These are phyloP conservation scores for Mycogona germanica DNA, from an alignment of 2,888 invertebrate species.

Conservation along the genomic window DNA sequence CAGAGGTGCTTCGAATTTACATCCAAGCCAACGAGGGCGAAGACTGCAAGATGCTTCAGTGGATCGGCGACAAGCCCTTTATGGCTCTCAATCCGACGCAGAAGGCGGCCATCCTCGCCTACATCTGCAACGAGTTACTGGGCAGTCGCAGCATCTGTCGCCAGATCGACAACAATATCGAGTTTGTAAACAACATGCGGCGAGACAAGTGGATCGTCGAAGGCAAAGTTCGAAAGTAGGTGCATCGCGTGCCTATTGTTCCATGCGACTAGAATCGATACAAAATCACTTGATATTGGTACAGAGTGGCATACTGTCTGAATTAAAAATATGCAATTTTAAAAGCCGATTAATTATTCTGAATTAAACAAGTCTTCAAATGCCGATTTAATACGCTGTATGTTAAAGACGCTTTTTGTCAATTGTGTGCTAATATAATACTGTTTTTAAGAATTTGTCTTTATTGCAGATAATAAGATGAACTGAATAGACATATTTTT, in stretches of 20 bases:
- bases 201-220: conserved; percentile 88
- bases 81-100: conserved; percentile 69
- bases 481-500: too few species aligned
- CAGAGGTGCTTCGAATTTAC: conserved; percentile 83
- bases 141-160: conserved; percentile 76
- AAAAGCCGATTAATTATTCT: neutral
- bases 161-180: conserved; percentile 79
- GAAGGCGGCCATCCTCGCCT: conserved; percentile 79
- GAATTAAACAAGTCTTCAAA: too few species aligned
- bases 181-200: conserved; percentile 69
- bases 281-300: too few species aligned
- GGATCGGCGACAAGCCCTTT: conserved; percentile 71
- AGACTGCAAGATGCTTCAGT: conserved; percentile 43
- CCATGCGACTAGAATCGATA: too few species aligned
- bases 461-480: too few species aligned
- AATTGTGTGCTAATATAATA: too few species aligned
- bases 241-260: too few species aligned
- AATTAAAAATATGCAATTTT: too few species aligned
- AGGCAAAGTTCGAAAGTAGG: conserved; percentile 80
- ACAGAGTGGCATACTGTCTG: too few species aligned
- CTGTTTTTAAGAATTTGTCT: too few species aligned
- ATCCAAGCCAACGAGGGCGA: conserved; percentile 59
- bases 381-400: too few species aligned
- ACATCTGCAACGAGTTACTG: conserved; percentile 85
- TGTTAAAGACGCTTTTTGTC: too few species aligned